Evolutionary conservation across 2,888 invertebrate genomes (phyloP).

Genomic region (Xanthorhoe spadicearia): DNA sequence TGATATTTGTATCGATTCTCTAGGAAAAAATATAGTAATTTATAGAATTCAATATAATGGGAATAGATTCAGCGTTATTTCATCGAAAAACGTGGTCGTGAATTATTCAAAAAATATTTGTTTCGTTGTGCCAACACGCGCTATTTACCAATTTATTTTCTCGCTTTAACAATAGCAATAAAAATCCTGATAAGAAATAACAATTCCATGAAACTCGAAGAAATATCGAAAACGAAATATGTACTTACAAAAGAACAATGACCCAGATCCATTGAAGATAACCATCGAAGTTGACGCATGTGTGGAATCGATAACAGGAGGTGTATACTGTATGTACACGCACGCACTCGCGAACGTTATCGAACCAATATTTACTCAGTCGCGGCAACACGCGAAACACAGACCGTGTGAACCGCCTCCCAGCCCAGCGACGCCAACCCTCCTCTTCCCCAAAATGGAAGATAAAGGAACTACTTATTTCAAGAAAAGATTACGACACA

Average conservation of each 20-base stretch:
- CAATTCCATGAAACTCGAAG: slow-evolving; percentile 53
- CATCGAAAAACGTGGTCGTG: slow-evolving; percentile 15
- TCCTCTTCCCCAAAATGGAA: slow-evolving; percentile 48
- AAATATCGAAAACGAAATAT: slow-evolving; percentile 63
- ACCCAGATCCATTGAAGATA: slow-evolving; percentile 82
- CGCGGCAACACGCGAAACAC: slow-evolving; percentile 73
- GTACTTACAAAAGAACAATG: slow-evolving; percentile 79
- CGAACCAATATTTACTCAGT: slow-evolving; percentile 78
- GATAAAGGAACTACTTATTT: slow-evolving; percentile 64
- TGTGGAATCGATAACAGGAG: slow-evolving; percentile 81
- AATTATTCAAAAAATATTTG: slow-evolving; percentile 19
- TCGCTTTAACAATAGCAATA: slow-evolving; percentile 20
- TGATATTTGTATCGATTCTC: slow-evolving; percentile 29
- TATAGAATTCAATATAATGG: slow-evolving; percentile 11
- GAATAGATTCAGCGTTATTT: slow-evolving; percentile 15
- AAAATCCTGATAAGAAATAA: slow-evolving; percentile 38
- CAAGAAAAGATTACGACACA: slow-evolving; percentile 58
- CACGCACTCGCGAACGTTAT: slow-evolving; percentile 77
- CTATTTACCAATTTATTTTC: slow-evolving; percentile 12
- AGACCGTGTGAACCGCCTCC: slow-evolving; percentile 68
- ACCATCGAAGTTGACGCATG: slow-evolving; percentile 81
- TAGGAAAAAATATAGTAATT: slow-evolving; percentile 23
- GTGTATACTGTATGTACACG: slow-evolving; percentile 62
- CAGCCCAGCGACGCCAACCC: slow-evolving; percentile 55
- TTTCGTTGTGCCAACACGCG: not conserved